Percentiles rank a stretch among this genome's conserved stretches.
These are phyloP conservation scores for Volucella bombylans DNA, from an alignment of 2,888 invertebrate species.

Conservation along the genomic window DNA sequence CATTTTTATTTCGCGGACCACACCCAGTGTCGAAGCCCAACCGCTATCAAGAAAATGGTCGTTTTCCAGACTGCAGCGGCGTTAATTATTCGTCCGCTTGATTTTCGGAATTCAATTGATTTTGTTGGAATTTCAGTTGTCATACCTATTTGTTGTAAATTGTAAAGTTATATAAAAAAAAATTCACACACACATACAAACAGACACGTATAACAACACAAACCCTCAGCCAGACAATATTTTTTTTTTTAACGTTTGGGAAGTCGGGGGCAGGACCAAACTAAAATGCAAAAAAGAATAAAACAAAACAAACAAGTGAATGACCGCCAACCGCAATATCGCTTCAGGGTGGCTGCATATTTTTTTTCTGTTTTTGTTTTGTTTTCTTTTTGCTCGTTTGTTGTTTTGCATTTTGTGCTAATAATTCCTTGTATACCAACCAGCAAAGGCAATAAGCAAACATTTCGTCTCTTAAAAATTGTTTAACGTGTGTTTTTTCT, in stretches of 20 bases:
- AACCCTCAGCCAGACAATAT: constrained; percentile 39
- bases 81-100: background rate
- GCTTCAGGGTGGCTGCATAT: constrained; percentile 67
- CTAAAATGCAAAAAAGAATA: constrained; percentile 48
- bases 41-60: no score
- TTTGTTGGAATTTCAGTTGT: background rate
- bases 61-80: no score
- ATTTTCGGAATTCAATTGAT: constrained; percentile 41
- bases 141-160: background rate
- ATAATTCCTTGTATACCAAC: constrained; percentile 47
- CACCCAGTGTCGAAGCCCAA: no score
- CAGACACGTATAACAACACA: constrained; percentile 21
- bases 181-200: background rate
- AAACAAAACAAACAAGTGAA: constrained; percentile 72
- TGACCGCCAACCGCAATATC: constrained; percentile 71
- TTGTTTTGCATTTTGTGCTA: constrained; percentile 47
- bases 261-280: constrained; percentile 49
- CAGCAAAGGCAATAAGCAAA: constrained; percentile 34
- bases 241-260: constrained; percentile 25
- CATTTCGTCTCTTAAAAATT: constrained; percentile 50
- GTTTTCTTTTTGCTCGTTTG: constrained; percentile 26
- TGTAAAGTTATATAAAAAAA: background rate
- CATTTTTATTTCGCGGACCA: no score
- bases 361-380: constrained; percentile 41
- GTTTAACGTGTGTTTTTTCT: constrained; percentile 5